Percentiles rank a stretch among this genome's conserved stretches.
Conservation (phyloP, 2,113 vertebrate species). For the Donacobius atricapilla region DNA sequence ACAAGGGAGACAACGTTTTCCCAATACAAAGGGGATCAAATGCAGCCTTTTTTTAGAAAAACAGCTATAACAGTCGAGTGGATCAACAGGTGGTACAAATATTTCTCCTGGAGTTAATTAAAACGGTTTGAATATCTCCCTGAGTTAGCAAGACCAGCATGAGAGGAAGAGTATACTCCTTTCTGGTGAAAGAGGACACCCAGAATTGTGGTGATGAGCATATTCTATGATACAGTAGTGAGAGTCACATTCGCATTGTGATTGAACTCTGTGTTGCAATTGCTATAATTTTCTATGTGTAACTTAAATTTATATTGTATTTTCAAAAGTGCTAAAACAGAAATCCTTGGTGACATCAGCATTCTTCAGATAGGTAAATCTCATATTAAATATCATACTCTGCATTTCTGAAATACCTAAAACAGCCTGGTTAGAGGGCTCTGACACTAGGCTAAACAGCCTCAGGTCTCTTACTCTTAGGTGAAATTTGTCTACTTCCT, state of each 20-base stretch:
- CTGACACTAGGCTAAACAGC: neutral
- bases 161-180: neutral
- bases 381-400: neutral
- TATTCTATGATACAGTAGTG: too few species aligned
- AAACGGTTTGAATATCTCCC: neutral
- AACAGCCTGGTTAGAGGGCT: neutral
- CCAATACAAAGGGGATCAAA: neutral
- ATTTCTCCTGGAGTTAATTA: neutral
- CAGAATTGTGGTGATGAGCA: neutral
- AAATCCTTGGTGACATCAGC: neutral
- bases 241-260: neutral
- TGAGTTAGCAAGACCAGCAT: neutral
- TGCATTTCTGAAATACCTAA: neutral
- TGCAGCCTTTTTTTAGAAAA: neutral
- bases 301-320: neutral
- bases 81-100: neutral
- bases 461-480: neutral
- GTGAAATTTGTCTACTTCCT: neutral
- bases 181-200: neutral
- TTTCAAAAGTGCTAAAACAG: neutral
- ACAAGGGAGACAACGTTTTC: neutral
- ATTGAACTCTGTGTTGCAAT: neutral
- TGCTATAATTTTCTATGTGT: neutral
- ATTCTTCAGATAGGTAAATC: neutral
- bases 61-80: neutral